phyloP scores from a whole-genome alignment of 2,797 vertebrate species.

The Esox lucius region DNA sequence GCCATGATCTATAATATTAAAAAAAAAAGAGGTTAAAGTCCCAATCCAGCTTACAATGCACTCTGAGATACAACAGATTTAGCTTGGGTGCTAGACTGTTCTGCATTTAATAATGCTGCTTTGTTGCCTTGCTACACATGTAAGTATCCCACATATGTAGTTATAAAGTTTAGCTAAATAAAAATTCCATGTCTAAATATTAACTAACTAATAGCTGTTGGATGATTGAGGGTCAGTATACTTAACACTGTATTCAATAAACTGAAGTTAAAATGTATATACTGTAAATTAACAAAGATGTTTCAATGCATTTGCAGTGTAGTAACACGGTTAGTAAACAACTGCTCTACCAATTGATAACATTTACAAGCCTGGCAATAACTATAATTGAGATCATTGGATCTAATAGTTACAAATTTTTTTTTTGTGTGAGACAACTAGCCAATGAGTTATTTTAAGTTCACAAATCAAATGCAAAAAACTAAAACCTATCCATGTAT shows the following conservation, averaged over 20 bases:
- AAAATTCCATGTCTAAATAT: neutral
- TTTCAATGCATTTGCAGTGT: neutral
- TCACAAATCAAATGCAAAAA: too few relatives aligned
- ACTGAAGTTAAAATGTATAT: too few relatives aligned
- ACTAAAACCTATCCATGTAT: neutral
- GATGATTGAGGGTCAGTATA: neutral
- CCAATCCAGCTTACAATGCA: neutral
- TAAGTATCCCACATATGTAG: neutral
- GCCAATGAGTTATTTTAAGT: neutral
- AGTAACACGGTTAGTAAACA: neutral
- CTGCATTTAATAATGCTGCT: neutral
- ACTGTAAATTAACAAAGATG: too few relatives aligned
- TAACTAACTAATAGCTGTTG: neutral
- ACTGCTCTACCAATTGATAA: neutral
- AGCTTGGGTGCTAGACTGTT: neutral
- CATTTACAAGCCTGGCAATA: neutral
- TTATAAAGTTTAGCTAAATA: neutral
- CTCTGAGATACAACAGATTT: neutral
- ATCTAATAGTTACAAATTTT: too few relatives aligned
- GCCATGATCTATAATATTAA: slow-evolving; percentile 70
- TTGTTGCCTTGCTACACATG: neutral
- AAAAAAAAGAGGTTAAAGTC: neutral
- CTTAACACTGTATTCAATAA: too few relatives aligned
- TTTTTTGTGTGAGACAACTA: neutral
- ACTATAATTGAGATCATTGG: neutral